Percentiles rank a stretch among this genome's conserved stretches.
Conservation (phyloP, 2,797 vertebrate genomes). For the Poeciliopsis paucimaculata region DNA sequence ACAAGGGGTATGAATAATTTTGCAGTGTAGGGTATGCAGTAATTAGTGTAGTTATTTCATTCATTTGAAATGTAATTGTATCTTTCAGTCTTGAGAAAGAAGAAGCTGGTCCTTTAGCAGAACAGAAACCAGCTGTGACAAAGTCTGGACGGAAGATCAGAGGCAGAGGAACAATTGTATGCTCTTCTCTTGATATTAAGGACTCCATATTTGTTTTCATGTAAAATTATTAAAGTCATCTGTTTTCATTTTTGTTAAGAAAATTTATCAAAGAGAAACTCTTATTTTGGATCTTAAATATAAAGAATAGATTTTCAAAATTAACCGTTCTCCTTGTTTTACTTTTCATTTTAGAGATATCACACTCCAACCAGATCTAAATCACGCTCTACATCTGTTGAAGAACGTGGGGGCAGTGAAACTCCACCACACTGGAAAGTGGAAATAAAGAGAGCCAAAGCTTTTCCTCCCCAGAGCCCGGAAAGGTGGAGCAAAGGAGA, state of each 20-base stretch:
- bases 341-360: conserved; percentile 83
- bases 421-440: conserved; percentile 99
- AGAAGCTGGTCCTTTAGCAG: conserved; percentile 69
- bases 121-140: conserved; percentile 92
- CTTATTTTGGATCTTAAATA: neutral
- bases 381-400: conserved; percentile 90
- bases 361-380: conserved; percentile 94
- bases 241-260: neutral
- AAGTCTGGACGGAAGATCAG: conserved; percentile 98
- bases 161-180: conserved; percentile 97
- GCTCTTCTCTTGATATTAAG: conserved; percentile 32
- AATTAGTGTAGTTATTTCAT: neutral
- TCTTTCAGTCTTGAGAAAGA: conserved; percentile 84
- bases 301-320: neutral
- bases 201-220: neutral
- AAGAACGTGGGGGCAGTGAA: conserved; percentile 89
- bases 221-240: neutral
- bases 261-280: neutral
- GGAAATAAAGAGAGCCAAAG: conserved; percentile 92
- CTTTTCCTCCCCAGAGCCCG: conserved; percentile 86
- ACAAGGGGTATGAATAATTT: neutral
- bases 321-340: neutral
- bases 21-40: neutral
- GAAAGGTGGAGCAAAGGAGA: conserved; percentile 98
- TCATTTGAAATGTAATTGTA: conserved; percentile 17